Percentiles rank a stretch among this genome's conserved stretches.
Conservation (phyloP, 2,113 vertebrate genomes). For the Ctenodactylus gundi region DNA sequence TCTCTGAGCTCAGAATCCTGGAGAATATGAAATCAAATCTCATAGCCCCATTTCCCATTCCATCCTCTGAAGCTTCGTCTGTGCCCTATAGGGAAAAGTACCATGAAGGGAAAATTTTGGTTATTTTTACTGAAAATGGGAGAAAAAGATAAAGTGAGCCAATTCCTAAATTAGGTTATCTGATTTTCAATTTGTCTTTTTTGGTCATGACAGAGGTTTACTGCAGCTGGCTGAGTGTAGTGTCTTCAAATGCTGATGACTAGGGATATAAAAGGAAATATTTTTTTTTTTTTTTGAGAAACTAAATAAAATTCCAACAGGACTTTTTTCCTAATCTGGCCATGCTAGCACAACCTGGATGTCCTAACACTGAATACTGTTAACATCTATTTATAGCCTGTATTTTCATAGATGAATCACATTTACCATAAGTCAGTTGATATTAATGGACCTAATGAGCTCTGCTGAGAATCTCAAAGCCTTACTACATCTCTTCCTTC, state of each 20-base stretch:
- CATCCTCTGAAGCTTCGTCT: not conserved
- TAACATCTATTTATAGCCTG: slow-evolving; percentile 75
- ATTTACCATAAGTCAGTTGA: slow-evolving; percentile 69
- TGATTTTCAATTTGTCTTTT: slow-evolving; percentile 64
- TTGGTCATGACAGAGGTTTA: slow-evolving; percentile 66
- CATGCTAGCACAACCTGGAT: slow-evolving; percentile 67
- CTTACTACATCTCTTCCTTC: slow-evolving; percentile 63
- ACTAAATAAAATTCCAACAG: slow-evolving; percentile 70
- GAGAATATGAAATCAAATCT: not conserved
- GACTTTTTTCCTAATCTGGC: slow-evolving; percentile 59
- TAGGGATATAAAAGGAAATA: slow-evolving; percentile 70
- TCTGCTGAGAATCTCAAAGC: slow-evolving; percentile 52
- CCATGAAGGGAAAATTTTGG: not conserved
- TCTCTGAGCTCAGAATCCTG: not conserved
- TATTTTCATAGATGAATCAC: slow-evolving; percentile 74
- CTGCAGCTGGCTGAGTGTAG: slow-evolving; percentile 55
- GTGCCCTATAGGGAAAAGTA: slow-evolving; percentile 19
- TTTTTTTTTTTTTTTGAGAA: slow-evolving; percentile 55
- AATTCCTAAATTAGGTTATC: slow-evolving; percentile 75
- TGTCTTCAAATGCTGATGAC: slow-evolving; percentile 64
- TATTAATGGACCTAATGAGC: slow-evolving; percentile 44
- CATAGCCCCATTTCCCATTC: not conserved
- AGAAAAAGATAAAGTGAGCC: slow-evolving; percentile 52
- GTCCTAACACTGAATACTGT: slow-evolving; percentile 56
- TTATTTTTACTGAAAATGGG: slow-evolving; percentile 65